Base-by-base conservation (phyloP, 2,888 invertebrate genomes). In the Chaitophorus viminalis region DNA sequence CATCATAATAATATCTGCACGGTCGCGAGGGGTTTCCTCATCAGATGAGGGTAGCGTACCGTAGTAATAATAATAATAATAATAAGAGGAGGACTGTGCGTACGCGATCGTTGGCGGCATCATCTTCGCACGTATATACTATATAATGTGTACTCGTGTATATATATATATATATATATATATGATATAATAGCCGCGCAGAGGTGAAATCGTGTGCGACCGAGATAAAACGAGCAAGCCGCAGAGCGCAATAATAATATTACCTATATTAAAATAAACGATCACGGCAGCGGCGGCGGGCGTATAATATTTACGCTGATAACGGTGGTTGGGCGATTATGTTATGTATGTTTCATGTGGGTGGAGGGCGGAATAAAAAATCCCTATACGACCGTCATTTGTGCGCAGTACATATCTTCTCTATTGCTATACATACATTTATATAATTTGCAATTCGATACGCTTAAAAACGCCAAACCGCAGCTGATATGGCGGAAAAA, bases 211-310 rank as follows among this genome's bases (percentile, higher is more conserved):
- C 29, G 79, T 65, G 79, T 60, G 36, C 60, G 60, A n/a, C 36
- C 60, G 79, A 79, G 79, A 79, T 79, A 79, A 79, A 79, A 79
- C 79, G 33, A 31, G 36, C 65, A 60, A 54, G 36, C 60, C n/a
- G 54, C 68, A 29, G n/a, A n/a, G 25, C 68, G n/a, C 1, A 25
- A 25, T 29, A n/a, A 68, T 68, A 29, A 68, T 70, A 70, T n/a
- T 17, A 39, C 39, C 39, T 6, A 31, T 25, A 36, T 65, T n/a
- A 78, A n/a, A 36, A 36, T 79, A 79, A 65, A 79, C 36, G 36
- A 6, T 54, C 31, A 54, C 77, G 52, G 52, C 29, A 52, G 29
- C 33, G 36, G 39, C 46, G 17, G 46, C 14, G 29, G 8, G 3
- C 31, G 21, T 8, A 3, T 39, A 65, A n/a, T 36, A 14, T n/a